Evolutionary conservation across 2,888 invertebrate genomes (phyloP).

Genomic region (Caenorhabditis imperialis): DNA sequence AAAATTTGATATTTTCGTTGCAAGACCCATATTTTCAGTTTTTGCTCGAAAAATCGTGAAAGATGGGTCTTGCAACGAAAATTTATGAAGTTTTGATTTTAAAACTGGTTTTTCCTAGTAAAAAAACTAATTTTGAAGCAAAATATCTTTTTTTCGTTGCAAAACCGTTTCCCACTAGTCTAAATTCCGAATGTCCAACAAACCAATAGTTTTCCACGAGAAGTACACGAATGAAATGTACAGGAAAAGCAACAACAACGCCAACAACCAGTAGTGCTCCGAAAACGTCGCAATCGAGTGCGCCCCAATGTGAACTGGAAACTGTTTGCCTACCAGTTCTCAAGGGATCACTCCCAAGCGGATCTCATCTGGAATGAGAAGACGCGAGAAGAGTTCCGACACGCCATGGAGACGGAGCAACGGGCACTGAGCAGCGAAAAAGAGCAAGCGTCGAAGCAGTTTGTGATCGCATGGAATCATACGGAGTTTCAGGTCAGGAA

Average conservation of each 20-base stretch:
- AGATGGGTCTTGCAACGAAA: no score
- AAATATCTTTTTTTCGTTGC: no score
- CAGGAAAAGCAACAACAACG: conserved; percentile 67
- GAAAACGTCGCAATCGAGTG: conserved; percentile 90
- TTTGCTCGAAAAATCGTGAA: no score
- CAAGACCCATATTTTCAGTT: no score
- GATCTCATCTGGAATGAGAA: conserved; percentile 98
- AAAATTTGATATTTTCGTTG: no score
- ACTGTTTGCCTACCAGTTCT: conserved; percentile 94
- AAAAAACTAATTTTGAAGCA: no score
- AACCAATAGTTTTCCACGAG: background rate
- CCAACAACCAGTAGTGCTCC: conserved; percentile 87
- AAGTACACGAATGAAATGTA: conserved; percentile 11
- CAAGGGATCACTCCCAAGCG: conserved; percentile 92
- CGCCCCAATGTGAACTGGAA: conserved; percentile 86
- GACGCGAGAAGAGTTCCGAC: conserved; percentile 93
- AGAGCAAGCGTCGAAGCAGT: conserved; percentile 84
- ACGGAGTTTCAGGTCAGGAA: conserved; percentile 87
- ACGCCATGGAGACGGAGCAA: conserved; percentile 62
- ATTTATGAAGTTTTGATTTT: no score
- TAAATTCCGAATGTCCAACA: no score
- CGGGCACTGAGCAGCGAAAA: conserved; percentile 90
- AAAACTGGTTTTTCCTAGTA: no score
- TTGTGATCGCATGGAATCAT: conserved; percentile 93
- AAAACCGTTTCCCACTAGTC: no score